Evolutionary conservation across 2,113 vertebrate genomes (phyloP).

Genomic region (Nycticorax nycticorax): DNA sequence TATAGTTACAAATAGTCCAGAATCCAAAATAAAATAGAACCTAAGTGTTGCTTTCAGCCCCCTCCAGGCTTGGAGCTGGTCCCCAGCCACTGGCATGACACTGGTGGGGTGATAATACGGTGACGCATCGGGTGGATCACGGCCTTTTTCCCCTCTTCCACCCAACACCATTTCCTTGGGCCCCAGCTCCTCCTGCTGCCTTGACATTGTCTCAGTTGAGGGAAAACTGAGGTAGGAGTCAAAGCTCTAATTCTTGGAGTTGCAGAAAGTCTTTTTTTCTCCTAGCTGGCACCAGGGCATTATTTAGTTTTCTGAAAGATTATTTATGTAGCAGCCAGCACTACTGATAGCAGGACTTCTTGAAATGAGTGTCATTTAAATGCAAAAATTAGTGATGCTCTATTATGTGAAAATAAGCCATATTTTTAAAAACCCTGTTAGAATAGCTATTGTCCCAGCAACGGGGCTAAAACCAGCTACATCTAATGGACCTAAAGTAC

Average conservation of each 20-base stretch:
- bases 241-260: neutral
- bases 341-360: neutral
- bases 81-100: neutral
- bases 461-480: neutral
- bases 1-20: neutral
- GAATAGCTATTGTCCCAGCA: slow-evolving; percentile 14
- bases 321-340: neutral
- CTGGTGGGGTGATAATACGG: neutral
- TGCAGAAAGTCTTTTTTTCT: neutral
- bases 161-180: neutral
- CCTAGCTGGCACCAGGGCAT: neutral
- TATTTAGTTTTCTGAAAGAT: neutral
- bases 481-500: slow-evolving; percentile 33
- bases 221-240: neutral
- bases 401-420: slow-evolving; percentile 23
- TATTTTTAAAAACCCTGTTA: neutral
- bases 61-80: neutral
- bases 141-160: neutral
- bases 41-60: neutral
- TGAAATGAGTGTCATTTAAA: slow-evolving; percentile 15
- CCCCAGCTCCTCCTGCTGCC: neutral
- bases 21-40: neutral
- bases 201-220: neutral
- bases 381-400: slow-evolving; percentile 17
- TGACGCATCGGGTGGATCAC: neutral